Conservation (phyloP, 2,113 vertebrate genomes). For the Bagarius yarrelli region DNA sequence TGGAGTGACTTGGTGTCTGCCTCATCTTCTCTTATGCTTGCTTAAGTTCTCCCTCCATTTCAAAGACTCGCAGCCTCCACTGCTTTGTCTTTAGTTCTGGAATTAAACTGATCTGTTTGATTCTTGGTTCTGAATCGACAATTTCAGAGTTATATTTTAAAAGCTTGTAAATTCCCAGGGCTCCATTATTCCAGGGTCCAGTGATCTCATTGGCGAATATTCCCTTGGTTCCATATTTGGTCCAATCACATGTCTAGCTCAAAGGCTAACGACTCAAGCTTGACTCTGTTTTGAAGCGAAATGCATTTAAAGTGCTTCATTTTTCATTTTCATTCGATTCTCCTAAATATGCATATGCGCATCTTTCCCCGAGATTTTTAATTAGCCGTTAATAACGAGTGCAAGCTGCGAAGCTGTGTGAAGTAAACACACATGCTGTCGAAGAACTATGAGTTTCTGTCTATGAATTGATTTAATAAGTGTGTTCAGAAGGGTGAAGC, state of each 20-base stretch:
- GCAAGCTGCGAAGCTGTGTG: constrained; percentile 26
- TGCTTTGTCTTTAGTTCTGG: too few relatives aligned
- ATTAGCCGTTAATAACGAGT: constrained; percentile 32
- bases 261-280: background rate
- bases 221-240: background rate
- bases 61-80: too few relatives aligned
- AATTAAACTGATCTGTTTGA: too few relatives aligned
- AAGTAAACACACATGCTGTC: constrained; percentile 30
- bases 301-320: constrained; percentile 13
- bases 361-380: constrained; percentile 20
- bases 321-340: constrained; percentile 15
- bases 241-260: background rate
- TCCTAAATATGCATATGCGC: background rate
- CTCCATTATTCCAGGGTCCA: background rate
- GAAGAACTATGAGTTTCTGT: constrained; percentile 5
- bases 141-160: too few relatives aligned
- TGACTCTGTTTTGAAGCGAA: background rate
- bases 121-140: too few relatives aligned
- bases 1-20: too few relatives aligned
- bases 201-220: background rate
- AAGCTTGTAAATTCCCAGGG: background rate
- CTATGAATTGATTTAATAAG: constrained; percentile 9
- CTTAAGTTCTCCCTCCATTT: too few relatives aligned
- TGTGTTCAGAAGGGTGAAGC: background rate
- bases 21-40: too few relatives aligned